These are phyloP conservation scores for Phengaris alcon DNA, from an alignment of 2,888 invertebrate genomes.

Conservation along the genomic window DNA sequence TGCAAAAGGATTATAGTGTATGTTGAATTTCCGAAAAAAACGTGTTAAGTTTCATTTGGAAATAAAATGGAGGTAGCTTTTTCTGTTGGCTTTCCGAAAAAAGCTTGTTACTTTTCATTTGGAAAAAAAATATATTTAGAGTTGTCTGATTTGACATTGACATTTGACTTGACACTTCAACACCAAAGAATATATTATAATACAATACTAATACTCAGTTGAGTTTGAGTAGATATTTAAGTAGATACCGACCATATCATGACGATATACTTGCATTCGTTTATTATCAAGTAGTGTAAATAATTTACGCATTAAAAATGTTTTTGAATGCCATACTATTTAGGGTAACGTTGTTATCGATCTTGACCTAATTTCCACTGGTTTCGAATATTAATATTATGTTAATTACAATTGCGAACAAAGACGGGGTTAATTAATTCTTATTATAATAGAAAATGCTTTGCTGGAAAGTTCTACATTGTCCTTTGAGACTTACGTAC, in stretches of 20 bases:
- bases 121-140: too few relatives aligned
- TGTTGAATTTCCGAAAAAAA: too few relatives aligned
- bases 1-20: too few relatives aligned
- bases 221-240: too few relatives aligned
- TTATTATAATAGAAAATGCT: background rate
- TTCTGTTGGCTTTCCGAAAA: too few relatives aligned
- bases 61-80: too few relatives aligned
- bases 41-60: too few relatives aligned
- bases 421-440: background rate
- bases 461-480: background rate
- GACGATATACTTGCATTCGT: background rate
- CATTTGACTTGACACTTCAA: too few relatives aligned
- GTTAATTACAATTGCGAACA: conserved; percentile 16
- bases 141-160: too few relatives aligned
- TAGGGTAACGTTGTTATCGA: conserved; percentile 18
- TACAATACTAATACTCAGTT: too few relatives aligned
- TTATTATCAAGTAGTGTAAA: background rate
- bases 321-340: conserved; percentile 2
- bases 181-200: too few relatives aligned
- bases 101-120: too few relatives aligned
- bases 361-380: conserved; percentile 12
- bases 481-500: conserved; percentile 6
- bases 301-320: background rate
- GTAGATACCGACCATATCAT: background rate
- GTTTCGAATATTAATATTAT: conserved; percentile 16